Evolutionary conservation across 23 tunicate species (phyloP).

Genomic region (Botrylloides violaceus): DNA sequence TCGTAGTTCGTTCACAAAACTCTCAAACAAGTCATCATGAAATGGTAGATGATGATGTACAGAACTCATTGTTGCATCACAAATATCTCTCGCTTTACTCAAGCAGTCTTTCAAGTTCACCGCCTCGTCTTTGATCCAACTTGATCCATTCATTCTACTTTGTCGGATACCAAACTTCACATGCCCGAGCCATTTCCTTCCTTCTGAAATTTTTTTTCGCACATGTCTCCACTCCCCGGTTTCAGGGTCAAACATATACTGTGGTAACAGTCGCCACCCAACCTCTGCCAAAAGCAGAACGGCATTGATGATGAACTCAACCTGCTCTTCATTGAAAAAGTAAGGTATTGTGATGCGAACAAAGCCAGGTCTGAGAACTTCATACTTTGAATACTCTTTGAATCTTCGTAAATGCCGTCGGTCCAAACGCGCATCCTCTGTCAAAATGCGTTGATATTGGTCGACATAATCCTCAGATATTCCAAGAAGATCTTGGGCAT

Average conservation of each 20-base stretch:
- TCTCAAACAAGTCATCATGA: slow-evolving; percentile 19
- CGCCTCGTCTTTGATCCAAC: not conserved
- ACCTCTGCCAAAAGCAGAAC: slow-evolving; percentile 23
- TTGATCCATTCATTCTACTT: slow-evolving; percentile 19
- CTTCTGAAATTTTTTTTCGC: slow-evolving; percentile 42
- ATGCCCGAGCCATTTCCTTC: slow-evolving; percentile 87
- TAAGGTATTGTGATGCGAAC: slow-evolving; percentile 30
- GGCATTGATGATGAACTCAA: slow-evolving; percentile 19
- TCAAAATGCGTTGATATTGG: not conserved
- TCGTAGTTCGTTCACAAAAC: slow-evolving; percentile 23
- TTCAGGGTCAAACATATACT: slow-evolving; percentile 30
- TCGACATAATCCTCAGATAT: not conserved
- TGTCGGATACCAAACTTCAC: slow-evolving; percentile 38
- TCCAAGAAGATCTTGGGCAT: slow-evolving; percentile 41
- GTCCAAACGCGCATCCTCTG: slow-evolving; percentile 48
- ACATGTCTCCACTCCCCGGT: slow-evolving; percentile 40
- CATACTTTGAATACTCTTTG: slow-evolving; percentile 54
- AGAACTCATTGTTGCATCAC: slow-evolving; percentile 9
- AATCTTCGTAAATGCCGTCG: slow-evolving; percentile 81
- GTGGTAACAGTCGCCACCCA: slow-evolving; percentile 33
- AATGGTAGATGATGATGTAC: not conserved
- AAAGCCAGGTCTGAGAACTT: slow-evolving; percentile 40
- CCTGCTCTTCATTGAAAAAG: slow-evolving; percentile 22
- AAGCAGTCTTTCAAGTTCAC: slow-evolving; percentile 35
- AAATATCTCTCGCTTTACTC: slow-evolving; percentile 39